Percentiles rank a stretch among this genome's conserved stretches.
Conservation (phyloP, 1,140 invertebrate species). For the Pentalonia nigronervosa region DNA sequence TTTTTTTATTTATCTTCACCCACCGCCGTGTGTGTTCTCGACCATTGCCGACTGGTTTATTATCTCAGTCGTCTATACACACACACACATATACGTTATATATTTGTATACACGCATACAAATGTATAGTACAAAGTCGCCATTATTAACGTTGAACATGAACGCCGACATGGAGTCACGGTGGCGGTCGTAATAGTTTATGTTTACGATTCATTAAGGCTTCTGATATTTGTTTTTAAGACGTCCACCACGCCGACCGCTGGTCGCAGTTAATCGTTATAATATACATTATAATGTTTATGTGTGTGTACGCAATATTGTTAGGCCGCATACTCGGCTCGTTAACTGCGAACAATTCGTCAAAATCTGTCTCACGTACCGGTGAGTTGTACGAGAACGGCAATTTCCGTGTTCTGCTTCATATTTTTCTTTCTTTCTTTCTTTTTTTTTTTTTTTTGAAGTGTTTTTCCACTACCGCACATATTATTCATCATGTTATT, state of each 20-base stretch:
- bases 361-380: background rate
- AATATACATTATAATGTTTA: background rate
- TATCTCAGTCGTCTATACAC: background rate
- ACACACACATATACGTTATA: background rate
- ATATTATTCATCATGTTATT: background rate
- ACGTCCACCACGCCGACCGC: background rate
- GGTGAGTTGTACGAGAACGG: background rate
- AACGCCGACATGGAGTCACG: background rate
- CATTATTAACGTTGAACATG: background rate
- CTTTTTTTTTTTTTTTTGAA: background rate
- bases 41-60: slow-evolving; percentile 17
- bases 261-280: background rate
- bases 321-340: background rate
- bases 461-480: background rate
- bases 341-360: background rate
- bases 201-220: slow-evolving; percentile 18
- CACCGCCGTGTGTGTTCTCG: background rate
- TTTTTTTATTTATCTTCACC: background rate
- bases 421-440: background rate
- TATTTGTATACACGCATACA: background rate
- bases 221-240: slow-evolving; percentile 1
- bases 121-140: background rate
- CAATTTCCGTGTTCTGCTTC: background rate
- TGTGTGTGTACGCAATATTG: background rate
- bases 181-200: background rate